phyloP scores from a whole-genome alignment of 2,113 vertebrate genomes.

The Anolis carolinensis region DNA sequence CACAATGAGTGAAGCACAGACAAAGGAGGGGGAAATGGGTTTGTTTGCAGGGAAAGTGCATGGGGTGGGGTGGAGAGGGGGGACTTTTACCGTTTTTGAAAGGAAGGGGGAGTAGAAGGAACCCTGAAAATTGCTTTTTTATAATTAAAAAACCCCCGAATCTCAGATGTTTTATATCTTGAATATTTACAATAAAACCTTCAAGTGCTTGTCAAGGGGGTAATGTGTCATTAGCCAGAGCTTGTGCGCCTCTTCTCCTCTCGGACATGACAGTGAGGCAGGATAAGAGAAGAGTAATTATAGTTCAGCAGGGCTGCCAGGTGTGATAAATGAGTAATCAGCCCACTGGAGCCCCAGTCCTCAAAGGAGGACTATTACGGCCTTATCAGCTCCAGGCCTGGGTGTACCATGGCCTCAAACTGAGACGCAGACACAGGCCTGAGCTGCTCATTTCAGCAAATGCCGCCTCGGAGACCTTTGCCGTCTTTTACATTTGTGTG shows the following conservation, averaged over 20 bases:
- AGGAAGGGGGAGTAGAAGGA: slow-evolving; percentile 37
- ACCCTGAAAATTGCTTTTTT: background rate
- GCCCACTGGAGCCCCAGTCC: slow-evolving; percentile 89
- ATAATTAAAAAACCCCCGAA: slow-evolving; percentile 53
- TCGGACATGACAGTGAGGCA: slow-evolving; percentile 94
- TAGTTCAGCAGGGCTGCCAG: slow-evolving; percentile 98
- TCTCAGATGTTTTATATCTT: slow-evolving; percentile 85
- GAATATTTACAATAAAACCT: slow-evolving; percentile 86
- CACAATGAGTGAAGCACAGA: slow-evolving; percentile 66
- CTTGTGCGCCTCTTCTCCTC: slow-evolving; percentile 82
- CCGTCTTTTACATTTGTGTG: slow-evolving; percentile 41
- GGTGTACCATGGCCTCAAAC: slow-evolving; percentile 72
- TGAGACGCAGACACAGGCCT: slow-evolving; percentile 82
- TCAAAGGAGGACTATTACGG: slow-evolving; percentile 99
- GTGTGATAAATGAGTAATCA: slow-evolving; percentile 99
- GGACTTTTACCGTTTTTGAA: slow-evolving; percentile 86
- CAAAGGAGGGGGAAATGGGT: slow-evolving; percentile 64
- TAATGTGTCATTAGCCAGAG: slow-evolving; percentile 87
- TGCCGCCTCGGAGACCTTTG: slow-evolving; percentile 51
- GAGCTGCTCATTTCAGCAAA: slow-evolving; percentile 74
- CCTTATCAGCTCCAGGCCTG: slow-evolving; percentile 94
- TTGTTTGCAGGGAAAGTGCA: slow-evolving; percentile 66
- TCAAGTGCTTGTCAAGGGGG: slow-evolving; percentile 84
- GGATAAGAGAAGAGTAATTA: slow-evolving; percentile 99
- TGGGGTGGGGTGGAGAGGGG: background rate